A percentile compares a stretch with the other conserved stretches of the same genome.
phyloP scores from a whole-genome alignment of 2,797 vertebrate species.

The Oreortyx pictus region DNA sequence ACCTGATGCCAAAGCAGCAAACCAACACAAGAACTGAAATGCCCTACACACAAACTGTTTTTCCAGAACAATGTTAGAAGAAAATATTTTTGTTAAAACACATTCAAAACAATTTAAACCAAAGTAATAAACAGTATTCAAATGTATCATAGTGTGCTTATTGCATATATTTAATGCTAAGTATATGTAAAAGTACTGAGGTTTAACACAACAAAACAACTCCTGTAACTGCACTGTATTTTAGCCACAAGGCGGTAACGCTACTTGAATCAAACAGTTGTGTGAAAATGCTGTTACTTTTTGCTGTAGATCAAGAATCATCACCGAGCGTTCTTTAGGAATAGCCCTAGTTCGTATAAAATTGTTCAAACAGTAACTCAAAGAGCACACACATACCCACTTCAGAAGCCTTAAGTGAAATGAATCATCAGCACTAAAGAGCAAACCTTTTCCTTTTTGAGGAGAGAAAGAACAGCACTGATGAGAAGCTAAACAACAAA shows the following conservation, averaged over 20 bases:
- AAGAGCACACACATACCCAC: background rate
- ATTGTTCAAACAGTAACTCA: background rate
- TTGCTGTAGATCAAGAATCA: background rate
- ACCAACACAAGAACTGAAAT: background rate
- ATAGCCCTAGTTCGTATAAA: background rate
- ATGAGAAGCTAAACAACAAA: background rate
- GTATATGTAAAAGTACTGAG: background rate
- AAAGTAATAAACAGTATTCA: constrained; percentile 33
- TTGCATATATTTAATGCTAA: background rate
- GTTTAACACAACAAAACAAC: background rate
- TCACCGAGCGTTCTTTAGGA: background rate
- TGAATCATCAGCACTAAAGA: background rate
- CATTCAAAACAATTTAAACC: constrained; percentile 25
- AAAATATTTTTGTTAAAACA: constrained; percentile 28
- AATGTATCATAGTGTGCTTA: background rate
- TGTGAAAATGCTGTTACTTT: background rate
- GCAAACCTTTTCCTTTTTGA: background rate
- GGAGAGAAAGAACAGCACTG: background rate
- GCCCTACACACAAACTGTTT: background rate
- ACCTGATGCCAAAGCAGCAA: background rate
- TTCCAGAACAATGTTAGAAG: background rate
- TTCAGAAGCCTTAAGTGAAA: background rate
- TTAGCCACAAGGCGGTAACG: background rate
- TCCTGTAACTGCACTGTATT: background rate
- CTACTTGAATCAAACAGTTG: background rate